A percentile compares a stretch with the other conserved stretches of the same genome.
Conservation (phyloP, 2,888 invertebrate genomes). For the Heterodera filipjevi region DNA sequence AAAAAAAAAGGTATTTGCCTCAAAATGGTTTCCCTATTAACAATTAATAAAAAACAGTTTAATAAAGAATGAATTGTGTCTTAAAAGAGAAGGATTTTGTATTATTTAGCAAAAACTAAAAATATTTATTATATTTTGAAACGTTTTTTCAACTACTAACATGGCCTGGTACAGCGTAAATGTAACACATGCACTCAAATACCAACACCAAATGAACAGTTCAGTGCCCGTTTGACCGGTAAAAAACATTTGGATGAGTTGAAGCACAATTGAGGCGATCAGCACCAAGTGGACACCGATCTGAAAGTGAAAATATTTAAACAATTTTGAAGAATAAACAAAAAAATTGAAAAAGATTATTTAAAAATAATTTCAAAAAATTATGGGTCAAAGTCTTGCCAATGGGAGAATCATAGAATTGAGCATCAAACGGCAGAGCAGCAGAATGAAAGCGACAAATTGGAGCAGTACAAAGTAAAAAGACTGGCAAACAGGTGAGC, state of each 20-base stretch:
- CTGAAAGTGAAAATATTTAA: neutral
- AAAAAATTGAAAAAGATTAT: no score
- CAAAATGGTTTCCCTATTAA: no score
- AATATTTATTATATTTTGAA: no score
- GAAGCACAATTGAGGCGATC: constrained; percentile 15
- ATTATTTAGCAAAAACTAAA: no score
- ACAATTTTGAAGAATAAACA: no score
- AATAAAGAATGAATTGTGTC: no score
- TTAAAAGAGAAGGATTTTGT: no score
- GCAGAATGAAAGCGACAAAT: neutral
- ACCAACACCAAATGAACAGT: constrained; percentile 15
- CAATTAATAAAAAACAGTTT: no score
- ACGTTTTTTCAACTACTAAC: no score
- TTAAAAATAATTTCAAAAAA: no score
- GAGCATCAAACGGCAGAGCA: neutral
- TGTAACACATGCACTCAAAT: constrained; percentile 8
- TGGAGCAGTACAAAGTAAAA: constrained; percentile 18
- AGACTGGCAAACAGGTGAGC: neutral
- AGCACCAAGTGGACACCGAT: neutral
- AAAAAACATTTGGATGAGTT: constrained; percentile 9
- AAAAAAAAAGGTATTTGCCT: no score
- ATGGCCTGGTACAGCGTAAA: constrained; percentile 17
- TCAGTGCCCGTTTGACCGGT: neutral
- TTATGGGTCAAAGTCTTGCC: no score
- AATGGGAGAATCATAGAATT: constrained; percentile 3